phyloP scores from a whole-genome alignment of 2,113 vertebrate species.

The Uria lomvia region DNA sequence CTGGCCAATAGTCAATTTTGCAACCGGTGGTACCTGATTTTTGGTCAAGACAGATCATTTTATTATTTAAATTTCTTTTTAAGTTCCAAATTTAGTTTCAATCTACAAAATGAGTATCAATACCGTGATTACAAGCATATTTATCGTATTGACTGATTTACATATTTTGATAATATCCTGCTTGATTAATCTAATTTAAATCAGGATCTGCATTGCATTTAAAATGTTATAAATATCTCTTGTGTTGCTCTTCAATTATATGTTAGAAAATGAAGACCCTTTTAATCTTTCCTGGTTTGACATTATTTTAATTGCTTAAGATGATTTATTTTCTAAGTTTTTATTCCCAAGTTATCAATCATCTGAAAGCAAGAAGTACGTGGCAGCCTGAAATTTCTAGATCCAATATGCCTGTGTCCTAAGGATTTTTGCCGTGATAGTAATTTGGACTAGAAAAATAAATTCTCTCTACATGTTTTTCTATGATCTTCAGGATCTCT shows the following conservation, averaged over 20 bases:
- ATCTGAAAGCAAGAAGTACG: conserved; percentile 8
- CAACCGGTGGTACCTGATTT: background rate
- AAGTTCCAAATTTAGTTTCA: background rate
- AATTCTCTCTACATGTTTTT: background rate
- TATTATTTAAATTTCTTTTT: background rate
- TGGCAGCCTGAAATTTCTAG: conserved; percentile 34
- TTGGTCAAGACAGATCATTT: background rate
- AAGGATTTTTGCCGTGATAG: background rate
- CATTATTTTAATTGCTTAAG: conserved; percentile 38
- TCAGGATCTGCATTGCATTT: background rate
- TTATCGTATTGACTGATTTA: no score
- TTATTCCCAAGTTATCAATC: conserved; percentile 48
- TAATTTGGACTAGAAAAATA: background rate
- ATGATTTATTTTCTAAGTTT: conserved; percentile 50
- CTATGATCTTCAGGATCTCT: background rate
- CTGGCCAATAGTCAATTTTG: background rate
- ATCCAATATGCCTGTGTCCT: background rate
- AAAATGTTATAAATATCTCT: conserved; percentile 23
- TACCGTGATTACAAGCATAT: background rate
- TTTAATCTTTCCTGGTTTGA: conserved; percentile 46
- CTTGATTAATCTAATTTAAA: conserved; percentile 24
- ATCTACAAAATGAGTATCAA: background rate
- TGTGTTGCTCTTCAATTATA: conserved; percentile 25
- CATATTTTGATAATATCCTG: background rate
- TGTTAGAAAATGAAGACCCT: conserved; percentile 38